Conservation (phyloP, 2,113 vertebrate genomes). For the Pygathrix nemaeus region DNA sequence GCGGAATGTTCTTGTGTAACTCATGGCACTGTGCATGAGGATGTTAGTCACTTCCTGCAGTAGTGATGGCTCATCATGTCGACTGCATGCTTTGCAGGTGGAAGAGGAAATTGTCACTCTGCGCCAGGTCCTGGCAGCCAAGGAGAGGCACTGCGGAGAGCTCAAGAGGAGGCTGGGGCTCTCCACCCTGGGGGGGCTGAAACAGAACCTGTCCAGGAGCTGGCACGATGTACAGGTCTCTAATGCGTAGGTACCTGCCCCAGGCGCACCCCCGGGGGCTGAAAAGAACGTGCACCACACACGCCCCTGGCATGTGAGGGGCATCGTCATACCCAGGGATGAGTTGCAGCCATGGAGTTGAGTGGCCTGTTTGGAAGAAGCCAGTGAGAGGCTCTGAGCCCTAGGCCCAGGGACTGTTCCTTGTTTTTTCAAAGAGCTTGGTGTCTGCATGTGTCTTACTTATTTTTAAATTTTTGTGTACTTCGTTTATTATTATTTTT, state of each 20-base stretch:
- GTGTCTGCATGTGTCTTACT: neutral
- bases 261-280: neutral
- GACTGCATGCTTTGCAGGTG: slow-evolving; percentile 84
- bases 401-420: neutral
- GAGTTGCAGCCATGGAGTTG: rapidly evolving
- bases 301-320: neutral
- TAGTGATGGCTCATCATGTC: neutral
- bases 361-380: neutral
- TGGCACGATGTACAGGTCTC: slow-evolving; percentile 98
- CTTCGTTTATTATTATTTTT: too few species aligned
- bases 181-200: slow-evolving; percentile 91
- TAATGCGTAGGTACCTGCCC: slow-evolving; percentile 90
- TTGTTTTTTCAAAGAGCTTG: neutral
- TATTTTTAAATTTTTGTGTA: too few species aligned
- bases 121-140: slow-evolving; percentile 95
- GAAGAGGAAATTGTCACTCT: slow-evolving; percentile 97
- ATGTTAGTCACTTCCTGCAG: neutral
- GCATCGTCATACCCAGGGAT: neutral
- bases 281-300: neutral
- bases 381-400: neutral
- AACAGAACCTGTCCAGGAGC: slow-evolving; percentile 92
- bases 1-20: neutral
- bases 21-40: neutral
- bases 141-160: slow-evolving; percentile 94
- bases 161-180: slow-evolving; percentile 96